phyloP scores from a whole-genome alignment of 1,140 invertebrate genomes.

The Meloidogyne chitwoodi region DNA sequence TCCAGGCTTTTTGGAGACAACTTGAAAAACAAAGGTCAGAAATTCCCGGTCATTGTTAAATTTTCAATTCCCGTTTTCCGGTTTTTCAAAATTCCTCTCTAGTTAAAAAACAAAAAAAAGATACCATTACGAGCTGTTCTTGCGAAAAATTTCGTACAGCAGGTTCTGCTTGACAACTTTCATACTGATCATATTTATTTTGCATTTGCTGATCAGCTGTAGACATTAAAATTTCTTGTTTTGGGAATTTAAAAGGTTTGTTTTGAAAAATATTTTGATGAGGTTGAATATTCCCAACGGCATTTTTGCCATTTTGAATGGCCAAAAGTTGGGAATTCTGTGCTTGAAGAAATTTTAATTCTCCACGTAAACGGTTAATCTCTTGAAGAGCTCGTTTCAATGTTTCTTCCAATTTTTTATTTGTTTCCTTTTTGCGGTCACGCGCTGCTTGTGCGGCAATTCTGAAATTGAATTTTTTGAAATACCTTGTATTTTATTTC shows the following conservation, averaged over 20 bases:
- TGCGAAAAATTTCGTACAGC: not conserved
- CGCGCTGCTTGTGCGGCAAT: slow-evolving; percentile 94
- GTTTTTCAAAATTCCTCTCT: too few species aligned
- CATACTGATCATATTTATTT: not conserved
- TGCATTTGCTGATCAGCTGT: not conserved
- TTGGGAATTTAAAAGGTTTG: not conserved
- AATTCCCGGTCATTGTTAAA: too few species aligned
- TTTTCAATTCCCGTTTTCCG: too few species aligned
- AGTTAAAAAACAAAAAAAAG: too few species aligned
- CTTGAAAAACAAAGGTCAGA: too few species aligned
- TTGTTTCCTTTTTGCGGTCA: slow-evolving; percentile 78
- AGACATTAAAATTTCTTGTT: not conserved
- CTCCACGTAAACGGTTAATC: slow-evolving; percentile 40
- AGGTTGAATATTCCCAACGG: not conserved
- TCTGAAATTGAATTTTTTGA: not conserved
- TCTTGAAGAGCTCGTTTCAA: slow-evolving; percentile 57
- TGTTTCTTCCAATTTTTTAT: slow-evolving; percentile 43
- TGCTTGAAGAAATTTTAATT: slow-evolving; percentile 35
- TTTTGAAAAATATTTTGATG: not conserved
- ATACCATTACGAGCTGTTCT: too few species aligned
- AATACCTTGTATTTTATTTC: too few species aligned
- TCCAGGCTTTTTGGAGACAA: too few species aligned
- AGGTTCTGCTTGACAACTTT: not conserved
- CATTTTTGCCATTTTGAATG: not conserved
- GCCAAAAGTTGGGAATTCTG: slow-evolving; percentile 13